Base-by-base conservation (phyloP, 92 coral and sea anemone genomes). In the Porites evermanni region DNA sequence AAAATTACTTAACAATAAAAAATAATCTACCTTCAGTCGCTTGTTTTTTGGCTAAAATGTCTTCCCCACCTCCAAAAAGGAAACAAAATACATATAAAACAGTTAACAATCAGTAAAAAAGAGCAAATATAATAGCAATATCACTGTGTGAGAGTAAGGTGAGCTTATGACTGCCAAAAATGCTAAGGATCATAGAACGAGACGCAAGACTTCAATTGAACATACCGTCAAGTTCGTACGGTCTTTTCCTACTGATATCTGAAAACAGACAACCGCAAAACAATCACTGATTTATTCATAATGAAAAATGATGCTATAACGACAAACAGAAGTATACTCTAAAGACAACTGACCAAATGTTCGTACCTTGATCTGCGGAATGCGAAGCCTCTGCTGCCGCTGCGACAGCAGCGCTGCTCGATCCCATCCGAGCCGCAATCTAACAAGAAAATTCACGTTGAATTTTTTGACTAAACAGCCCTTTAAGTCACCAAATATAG, bases 341-440 rank as follows among this genome's bases (percentile, higher is more conserved):
- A 13, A 50, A 47, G 72, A 47, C 69, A 32, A 26, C 12, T 82
- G 70, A 82, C 47, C 32, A 82, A 75, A 82, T 52, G 59, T 73
- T 73, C 87, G 44, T 80, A 83, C 87, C 87, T 83, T 61, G 87
- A 3, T 83, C 87, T 18, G 80, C 66, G 53, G 78, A 73, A 83
- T 74, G 78, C 53, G 78, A 74, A 74, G 78, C 78, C 78, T 74
- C 78, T 10, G 77, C 77, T 13, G 70, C 70, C 32, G 61, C 82
- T 6, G 82, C 88, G 2, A 60, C 88, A 1, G 83, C 88, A 77
- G 88, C 88, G 68, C 82, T 78, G 20, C 88, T 78, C 24, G 98
- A 78, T 50, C 98, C 98, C 98, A 95, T 95, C 67, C 98, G 88
- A 21, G 98, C 98, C 71, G 98, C 98, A 26, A 95, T 95, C 98